A percentile compares a stretch with the other conserved stretches of the same genome.
These are phyloP conservation scores for Drosophila phalerata DNA, from an alignment of 2,888 invertebrate species.

Conservation along the genomic window DNA sequence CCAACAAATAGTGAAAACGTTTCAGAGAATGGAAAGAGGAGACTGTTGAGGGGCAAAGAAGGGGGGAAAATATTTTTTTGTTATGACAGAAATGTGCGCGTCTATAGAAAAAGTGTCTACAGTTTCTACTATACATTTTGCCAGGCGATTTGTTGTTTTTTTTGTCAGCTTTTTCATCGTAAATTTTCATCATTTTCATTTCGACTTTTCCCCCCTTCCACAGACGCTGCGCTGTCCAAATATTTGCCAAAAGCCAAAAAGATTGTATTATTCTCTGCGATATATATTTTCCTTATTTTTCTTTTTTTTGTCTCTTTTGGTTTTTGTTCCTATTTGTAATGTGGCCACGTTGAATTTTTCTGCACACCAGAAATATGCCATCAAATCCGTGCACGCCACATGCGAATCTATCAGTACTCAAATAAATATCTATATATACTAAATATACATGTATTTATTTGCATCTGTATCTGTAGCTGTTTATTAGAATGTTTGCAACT, in stretches of 20 bases:
- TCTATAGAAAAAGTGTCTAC: constrained; percentile 45
- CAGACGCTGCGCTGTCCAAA: constrained; percentile 50
- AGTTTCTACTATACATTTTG: constrained; percentile 30
- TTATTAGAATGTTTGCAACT: constrained; percentile 21
- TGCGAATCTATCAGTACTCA: constrained; percentile 40
- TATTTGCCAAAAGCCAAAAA: constrained; percentile 73
- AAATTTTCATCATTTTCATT: constrained; percentile 54
- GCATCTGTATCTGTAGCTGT: constrained; percentile 5
- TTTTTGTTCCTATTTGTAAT: constrained; percentile 54
- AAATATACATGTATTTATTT: neutral
- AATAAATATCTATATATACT: neutral
- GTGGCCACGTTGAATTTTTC: constrained; percentile 53
- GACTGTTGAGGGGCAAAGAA: neutral
- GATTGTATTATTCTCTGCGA: constrained; percentile 66
- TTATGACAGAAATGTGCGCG: constrained; percentile 78
- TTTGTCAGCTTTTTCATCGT: constrained; percentile 27
- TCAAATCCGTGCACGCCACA: constrained; percentile 40
- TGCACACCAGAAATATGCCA: constrained; percentile 46
- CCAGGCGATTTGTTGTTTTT: constrained; percentile 2
- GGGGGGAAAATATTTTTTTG: constrained; percentile 61
- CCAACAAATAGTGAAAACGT: constrained; percentile 4
- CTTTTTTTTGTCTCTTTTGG: neutral
- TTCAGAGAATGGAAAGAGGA: neutral
- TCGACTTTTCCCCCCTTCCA: constrained; percentile 12
- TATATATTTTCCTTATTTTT: constrained; percentile 32